Base-by-base conservation (phyloP, 2,888 invertebrate genomes). In the Philhelius pedissequus region DNA sequence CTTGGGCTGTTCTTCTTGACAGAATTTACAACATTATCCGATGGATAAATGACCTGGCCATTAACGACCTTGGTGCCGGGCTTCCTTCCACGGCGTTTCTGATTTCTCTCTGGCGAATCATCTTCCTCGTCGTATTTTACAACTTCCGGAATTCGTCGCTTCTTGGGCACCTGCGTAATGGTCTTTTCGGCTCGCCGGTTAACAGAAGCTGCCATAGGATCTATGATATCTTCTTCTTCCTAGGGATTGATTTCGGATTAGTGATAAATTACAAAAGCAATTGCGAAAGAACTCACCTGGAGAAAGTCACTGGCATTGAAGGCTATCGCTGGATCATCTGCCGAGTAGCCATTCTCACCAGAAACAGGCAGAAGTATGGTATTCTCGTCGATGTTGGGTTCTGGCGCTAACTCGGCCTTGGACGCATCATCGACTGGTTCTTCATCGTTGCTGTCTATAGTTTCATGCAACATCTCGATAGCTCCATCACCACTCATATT, bases 151-250 rank as follows among this genome's bases (percentile, higher is more conserved):
- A 86, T 82, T 22, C 86, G 86, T 13, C 87, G 82, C 50, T 87
- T 87, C 30, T 88, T 87, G 4, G 87, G 87, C 18, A 87, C 77
- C 69, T 87, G 86, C 20, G 83, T 74, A 0, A 86, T 86, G 2
- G 32, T 75, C 18, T 60, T 71, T 54, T 40, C 64, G n/a, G 18
- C 43, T 18, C 40, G 18, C 6, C 48, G 15, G 5, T 48, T 50
- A 1, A 11, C 35, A 30, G 68, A 20, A n/a, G 66, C 66, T 15
- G 58, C 79, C 84, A 84, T 84, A 0, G 84, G 84, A 68, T 84
- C 84, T 8, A 50, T 27, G 9, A 84, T 75, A n/a, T 84, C 79
- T 15, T 84, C 83, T 40, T 83, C 84, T 35, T 84, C 84, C 84
- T 84, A 58, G n/a, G 32, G 15, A 58, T 7, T 70, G 0, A 38